These are phyloP conservation scores for Alauda arvensis DNA, from an alignment of 2,797 vertebrate species.

Conservation along the genomic window DNA sequence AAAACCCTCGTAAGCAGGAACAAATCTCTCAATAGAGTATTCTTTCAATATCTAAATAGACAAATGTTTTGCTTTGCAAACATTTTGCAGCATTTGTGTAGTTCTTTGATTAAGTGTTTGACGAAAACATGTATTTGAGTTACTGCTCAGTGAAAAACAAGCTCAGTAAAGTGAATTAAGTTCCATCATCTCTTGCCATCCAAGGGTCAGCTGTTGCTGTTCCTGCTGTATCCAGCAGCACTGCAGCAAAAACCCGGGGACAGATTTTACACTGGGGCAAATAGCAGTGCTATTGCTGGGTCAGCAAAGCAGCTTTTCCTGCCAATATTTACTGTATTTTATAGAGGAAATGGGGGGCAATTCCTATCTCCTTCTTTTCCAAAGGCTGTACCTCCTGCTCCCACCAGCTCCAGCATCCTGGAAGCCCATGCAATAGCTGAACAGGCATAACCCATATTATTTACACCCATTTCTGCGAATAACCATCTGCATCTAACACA, in stretches of 20 bases:
- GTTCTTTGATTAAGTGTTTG: slow-evolving; percentile 17
- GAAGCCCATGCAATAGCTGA: background rate
- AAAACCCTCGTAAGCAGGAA: background rate
- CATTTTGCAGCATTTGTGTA: background rate
- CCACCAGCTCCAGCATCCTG: background rate
- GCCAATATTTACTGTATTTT: background rate
- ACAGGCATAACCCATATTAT: background rate
- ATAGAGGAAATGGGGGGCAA: background rate
- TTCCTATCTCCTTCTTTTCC: background rate
- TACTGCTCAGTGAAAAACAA: background rate
- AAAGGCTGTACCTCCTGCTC: background rate
- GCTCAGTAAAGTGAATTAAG: background rate
- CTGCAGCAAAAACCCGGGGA: background rate
- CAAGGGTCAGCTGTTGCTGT: background rate
- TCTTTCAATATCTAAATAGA: slow-evolving; percentile 21
- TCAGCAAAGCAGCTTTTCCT: background rate
- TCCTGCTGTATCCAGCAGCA: background rate
- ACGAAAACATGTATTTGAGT: background rate
- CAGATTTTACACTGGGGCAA: background rate
- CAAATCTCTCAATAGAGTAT: background rate
- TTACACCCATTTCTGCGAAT: background rate
- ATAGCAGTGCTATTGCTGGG: accelerated
- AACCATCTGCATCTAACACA: background rate
- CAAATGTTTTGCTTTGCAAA: slow-evolving; percentile 7
- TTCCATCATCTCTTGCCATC: background rate